A percentile compares a stretch with the other conserved stretches of the same genome.
Conservation (phyloP, 2,797 vertebrate genomes). For the Falco naumanni region DNA sequence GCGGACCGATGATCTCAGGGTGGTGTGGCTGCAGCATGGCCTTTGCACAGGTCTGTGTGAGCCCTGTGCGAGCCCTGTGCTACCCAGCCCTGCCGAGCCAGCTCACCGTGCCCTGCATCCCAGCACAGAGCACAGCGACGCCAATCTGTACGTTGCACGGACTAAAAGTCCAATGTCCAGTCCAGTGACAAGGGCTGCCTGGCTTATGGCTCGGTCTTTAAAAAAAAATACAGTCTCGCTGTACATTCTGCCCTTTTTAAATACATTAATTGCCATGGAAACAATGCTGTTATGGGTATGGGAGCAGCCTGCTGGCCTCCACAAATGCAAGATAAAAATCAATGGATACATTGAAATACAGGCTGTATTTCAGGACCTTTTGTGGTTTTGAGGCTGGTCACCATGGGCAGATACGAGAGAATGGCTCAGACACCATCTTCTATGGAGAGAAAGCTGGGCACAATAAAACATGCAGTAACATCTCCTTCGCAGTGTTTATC, state of each 20-base stretch:
- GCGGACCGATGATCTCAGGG: neutral
- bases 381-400: neutral
- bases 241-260: conserved; percentile 33
- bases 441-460: neutral
- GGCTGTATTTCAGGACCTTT: conserved; percentile 5
- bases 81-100: neutral
- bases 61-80: neutral
- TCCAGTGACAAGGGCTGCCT: neutral
- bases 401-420: neutral
- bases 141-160: neutral
- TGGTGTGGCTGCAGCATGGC: neutral
- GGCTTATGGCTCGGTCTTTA: neutral
- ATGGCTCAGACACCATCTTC: neutral
- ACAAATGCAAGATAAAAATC: conserved; percentile 50
- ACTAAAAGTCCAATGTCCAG: neutral
- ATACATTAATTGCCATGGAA: conserved; percentile 58
- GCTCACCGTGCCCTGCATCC: neutral
- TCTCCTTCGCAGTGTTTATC: neutral
- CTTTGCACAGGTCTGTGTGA: neutral
- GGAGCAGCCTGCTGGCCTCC: conserved; percentile 34
- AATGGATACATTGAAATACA: conserved; percentile 8
- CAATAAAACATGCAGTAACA: neutral
- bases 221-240: neutral
- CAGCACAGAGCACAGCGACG: fast-evolving
- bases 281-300: conserved; percentile 23